These are phyloP conservation scores for Sebastes minor DNA, from an alignment of 2,797 vertebrate genomes.

Conservation along the genomic window DNA sequence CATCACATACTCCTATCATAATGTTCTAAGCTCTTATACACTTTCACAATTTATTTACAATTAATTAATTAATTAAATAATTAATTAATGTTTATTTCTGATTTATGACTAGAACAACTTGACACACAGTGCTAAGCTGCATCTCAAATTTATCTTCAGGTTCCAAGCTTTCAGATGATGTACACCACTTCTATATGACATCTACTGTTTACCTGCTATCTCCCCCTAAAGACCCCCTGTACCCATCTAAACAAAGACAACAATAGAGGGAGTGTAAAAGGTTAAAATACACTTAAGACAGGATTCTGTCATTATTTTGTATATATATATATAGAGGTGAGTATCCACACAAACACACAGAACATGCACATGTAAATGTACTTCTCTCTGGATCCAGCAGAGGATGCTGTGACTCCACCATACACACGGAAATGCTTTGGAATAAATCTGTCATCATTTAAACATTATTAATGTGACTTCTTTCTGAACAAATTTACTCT, in stretches of 20 bases:
- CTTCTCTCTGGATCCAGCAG: conserved; percentile 43
- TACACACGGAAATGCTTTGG: not conserved
- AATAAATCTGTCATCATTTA: not conserved
- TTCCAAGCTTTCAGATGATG: too few relatives aligned
- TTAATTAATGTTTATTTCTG: too few relatives aligned
- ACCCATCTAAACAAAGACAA: too few relatives aligned
- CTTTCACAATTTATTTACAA: too few relatives aligned
- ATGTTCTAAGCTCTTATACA: fast-evolving
- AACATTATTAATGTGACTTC: conserved; percentile 17
- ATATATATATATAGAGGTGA: not conserved
- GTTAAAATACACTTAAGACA: too few relatives aligned
- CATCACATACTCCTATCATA: too few relatives aligned
- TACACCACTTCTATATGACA: too few relatives aligned
- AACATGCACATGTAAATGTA: not conserved
- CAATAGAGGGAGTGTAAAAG: too few relatives aligned
- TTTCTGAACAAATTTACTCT: conserved; percentile 19
- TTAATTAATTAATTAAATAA: too few relatives aligned
- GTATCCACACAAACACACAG: not conserved
- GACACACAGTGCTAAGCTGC: fast-evolving
- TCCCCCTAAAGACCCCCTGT: fast-evolving
- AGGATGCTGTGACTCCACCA: conserved; percentile 63
- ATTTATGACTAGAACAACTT: too few relatives aligned
- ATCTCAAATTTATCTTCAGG: too few relatives aligned
- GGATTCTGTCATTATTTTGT: not conserved
- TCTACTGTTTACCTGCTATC: too few relatives aligned